Base-by-base conservation (phyloP, 2,113 vertebrate genomes). In the Trogon melanurus region DNA sequence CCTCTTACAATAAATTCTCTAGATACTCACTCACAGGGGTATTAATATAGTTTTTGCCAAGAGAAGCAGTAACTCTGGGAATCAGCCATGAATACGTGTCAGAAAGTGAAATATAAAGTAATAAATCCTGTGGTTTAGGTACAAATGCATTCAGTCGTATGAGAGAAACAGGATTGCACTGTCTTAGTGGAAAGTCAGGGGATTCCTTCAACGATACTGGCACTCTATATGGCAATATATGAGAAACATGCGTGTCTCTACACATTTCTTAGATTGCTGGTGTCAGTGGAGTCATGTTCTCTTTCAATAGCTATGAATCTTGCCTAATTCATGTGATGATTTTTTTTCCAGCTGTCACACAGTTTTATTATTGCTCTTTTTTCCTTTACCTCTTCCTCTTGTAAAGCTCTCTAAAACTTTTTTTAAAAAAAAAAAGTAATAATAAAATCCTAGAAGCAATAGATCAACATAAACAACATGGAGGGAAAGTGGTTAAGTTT, bases 51-150 rank as follows among this genome's bases (percentile, higher is more conserved):
- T 23, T 91, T 94, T 92, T 91, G 61, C 85, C 65, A 34, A 56
- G 73, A 51, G 51, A 79, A 85, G 58, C 41, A 78, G 47, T 72
- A 78, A 82, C 67, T 85, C 57, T 88, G 72, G 48, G 75, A 92
- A 86, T 79, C 44, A 61, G 48, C 72, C 51, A 57, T 74, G 56
- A 78, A 71, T 91, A 4, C 67, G 21, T 90, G 64, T 84, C 88
- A 94, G 56, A 66, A 80, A 90, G 36, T 60, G 56, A 93, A 93
- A 95, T 91, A 76, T 44, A 91, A 93, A 47, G 67, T 70, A 91
- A 92, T 82, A 74, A 84, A 69, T 74, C 84, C 21, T 60, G 18
- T 85, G 71, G 79, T 89, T 91, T 81, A 86, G n/a, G 18, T 69
- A 93, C 61, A 89, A 80, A 60, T 53, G 25, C 60, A 38, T 88